A percentile compares a stretch with the other conserved stretches of the same genome.
Conservation (phyloP, 2,888 invertebrate species). For the Neoaliturus tenellus region DNA sequence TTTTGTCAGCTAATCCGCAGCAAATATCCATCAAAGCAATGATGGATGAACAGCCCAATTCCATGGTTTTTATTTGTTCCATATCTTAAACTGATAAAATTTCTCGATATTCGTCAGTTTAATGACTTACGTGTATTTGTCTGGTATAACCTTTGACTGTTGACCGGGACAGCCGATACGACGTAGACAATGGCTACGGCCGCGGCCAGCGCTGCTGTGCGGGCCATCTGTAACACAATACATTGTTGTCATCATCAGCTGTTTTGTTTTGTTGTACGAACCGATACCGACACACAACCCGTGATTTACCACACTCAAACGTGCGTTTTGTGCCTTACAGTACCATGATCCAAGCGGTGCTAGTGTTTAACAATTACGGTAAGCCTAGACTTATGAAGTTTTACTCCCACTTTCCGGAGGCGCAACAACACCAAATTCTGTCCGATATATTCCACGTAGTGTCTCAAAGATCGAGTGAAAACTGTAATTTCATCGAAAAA, state of each 20-base stretch:
- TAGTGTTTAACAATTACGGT: constrained; percentile 51
- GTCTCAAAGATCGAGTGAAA: constrained; percentile 17
- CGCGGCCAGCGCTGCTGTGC: constrained; percentile 5
- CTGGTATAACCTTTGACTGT: constrained; percentile 49
- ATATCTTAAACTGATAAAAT: background rate
- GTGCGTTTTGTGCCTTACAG: background rate
- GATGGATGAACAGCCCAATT: too few species aligned
- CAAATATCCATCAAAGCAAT: too few species aligned
- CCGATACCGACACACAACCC: background rate
- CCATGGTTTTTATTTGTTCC: background rate
- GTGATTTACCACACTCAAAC: background rate
- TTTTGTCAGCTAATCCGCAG: too few species aligned
- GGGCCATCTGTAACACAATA: constrained; percentile 20
- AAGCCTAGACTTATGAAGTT: constrained; percentile 50
- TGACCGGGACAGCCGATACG: constrained; percentile 9
- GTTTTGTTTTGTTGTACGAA: background rate
- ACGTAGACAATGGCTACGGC: background rate
- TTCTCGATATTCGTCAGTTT: background rate
- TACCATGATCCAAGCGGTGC: constrained; percentile 40
- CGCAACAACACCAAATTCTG: constrained; percentile 30
- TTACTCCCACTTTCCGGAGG: constrained; percentile 15
- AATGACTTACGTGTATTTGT: constrained; percentile 26
- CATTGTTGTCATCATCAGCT: constrained; percentile 16
- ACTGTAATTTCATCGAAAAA: constrained; percentile 43
- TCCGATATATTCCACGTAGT: constrained; percentile 14